Evolutionary conservation across 2,888 invertebrate species (phyloP), one percentile per base, ranked within the genome.

Genomic region (Mythimna lalbum): DNA sequence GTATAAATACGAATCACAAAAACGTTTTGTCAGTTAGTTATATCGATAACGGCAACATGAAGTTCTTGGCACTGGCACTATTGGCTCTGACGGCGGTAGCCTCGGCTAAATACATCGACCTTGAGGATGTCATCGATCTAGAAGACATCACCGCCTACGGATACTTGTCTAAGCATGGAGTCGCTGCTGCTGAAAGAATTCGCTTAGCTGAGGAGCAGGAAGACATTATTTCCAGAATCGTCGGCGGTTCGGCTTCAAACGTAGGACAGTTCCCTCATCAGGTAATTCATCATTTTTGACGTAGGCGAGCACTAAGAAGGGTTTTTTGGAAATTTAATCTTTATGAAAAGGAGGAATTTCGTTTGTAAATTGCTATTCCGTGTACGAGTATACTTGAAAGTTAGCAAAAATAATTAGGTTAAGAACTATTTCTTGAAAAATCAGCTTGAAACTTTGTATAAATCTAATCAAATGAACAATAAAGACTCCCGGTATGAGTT

Each of bases 191-290:
- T 14, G 73, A 82, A 1, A 71, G 64, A 64, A 84, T 88, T 55
- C 80, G 73, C 43, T 53, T 78, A 73, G 78, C 69, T 27, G 76
- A 79, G 17, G 82, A 82, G 63, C 75, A 76, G 74, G 73, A 19
- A 55, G 31, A 27, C 7, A 52, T 1, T 23, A 59, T 50, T 12
- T 5, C 9, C 53, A 87, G 88, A 75, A 89, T 89, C 12, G 79
- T 83, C 3, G 88, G 87, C 36, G 89, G 89, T 17, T 60, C 64
- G 0, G 0, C 39, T 0, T 49, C 86, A 19, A 21, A 47, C 0
- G 60, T 76, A 23, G 88, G 86, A 5, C 75, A 88, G 50, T 80
- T 85, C 68, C 86, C 86, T 4, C 73, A 83, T 68, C 87, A 88
- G 83, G 89, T 88, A 76, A 71, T n/a, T n/a, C 4, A 50, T 52